Conservation (phyloP, 1,140 invertebrate genomes). For the Battus philenor region DNA sequence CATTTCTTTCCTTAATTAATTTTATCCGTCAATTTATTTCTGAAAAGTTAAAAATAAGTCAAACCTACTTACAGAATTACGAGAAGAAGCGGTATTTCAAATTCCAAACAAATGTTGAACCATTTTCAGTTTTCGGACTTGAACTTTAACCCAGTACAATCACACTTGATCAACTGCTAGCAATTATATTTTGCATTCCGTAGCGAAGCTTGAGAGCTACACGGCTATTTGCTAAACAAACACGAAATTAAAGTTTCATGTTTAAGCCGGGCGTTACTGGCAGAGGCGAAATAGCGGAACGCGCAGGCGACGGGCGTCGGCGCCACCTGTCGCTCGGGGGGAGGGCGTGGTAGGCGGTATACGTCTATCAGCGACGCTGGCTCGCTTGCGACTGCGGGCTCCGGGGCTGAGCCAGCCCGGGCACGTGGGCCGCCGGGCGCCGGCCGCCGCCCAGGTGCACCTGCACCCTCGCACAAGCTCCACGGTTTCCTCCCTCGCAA, state of each 20-base stretch:
- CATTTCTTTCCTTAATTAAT: too few species aligned
- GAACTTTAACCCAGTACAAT: slow-evolving; percentile 16
- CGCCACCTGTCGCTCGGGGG: slow-evolving; percentile 56
- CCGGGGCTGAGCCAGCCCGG: slow-evolving; percentile 35
- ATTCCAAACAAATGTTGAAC: slow-evolving; percentile 18
- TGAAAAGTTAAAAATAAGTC: too few species aligned
- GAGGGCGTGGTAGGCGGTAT: slow-evolving; percentile 15
- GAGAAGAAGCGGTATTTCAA: slow-evolving; percentile 21
- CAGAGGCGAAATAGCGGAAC: slow-evolving; percentile 34
- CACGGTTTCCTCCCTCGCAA: slow-evolving; percentile 20
- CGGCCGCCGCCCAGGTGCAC: slow-evolving; percentile 61
- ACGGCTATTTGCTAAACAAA: slow-evolving; percentile 42
- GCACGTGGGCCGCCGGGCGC: slow-evolving; percentile 53
- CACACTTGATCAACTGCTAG: slow-evolving; percentile 28
- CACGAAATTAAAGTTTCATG: slow-evolving; percentile 57
- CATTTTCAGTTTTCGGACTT: slow-evolving; percentile 17
- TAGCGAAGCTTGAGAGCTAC: slow-evolving; percentile 35
- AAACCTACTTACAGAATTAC: slow-evolving; percentile 23
- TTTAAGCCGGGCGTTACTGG: slow-evolving; percentile 38
- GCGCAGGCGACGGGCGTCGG: slow-evolving; percentile 59
- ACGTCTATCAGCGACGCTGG: slow-evolving; percentile 27
- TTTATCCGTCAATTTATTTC: too few species aligned
- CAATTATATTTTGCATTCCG: slow-evolving; percentile 24
- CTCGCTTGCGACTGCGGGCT: slow-evolving; percentile 52
- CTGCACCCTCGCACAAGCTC: slow-evolving; percentile 38